Base-by-base conservation (phyloP, 2,113 vertebrate species). In the Neomonachus schauinslandi region DNA sequence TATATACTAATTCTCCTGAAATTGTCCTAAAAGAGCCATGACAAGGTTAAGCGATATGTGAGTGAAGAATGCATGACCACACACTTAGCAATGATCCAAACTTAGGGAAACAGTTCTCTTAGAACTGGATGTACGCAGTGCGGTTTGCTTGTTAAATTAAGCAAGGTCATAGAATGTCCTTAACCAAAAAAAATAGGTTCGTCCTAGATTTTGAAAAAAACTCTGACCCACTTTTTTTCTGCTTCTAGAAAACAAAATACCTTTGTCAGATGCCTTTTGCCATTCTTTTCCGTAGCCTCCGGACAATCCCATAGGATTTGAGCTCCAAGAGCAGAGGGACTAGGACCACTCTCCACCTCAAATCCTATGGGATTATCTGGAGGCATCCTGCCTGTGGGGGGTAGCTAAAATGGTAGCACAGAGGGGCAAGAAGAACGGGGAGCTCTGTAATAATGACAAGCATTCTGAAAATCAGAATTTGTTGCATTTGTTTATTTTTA, bases 201-300 rank as follows among this genome's bases (percentile, higher is more conserved):
- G 81, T 55, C 33, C 72, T 95, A 81, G 74, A 84, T 95, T 76
- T 84, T 36, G 61, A n/a, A 24, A 31, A 67, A 59, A 31, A 8
- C 28, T 89, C 49, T 59, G 67, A 85, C 36, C 57, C 42, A 89
- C 33, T 76, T 81, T 86, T 77, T 77, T 61, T 69, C 10, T 90
- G 74, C 82, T 57, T 94, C n/a, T 74, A 90, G 91, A 83, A 95
- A 87, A 71, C 39, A 91, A 86, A 69, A 36, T 19, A 42, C 4
- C 51, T 63, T 76, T 85, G 77, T 53, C 51, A 76, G 61, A 22
- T 84, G 61, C 4, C 21, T 76, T 65, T 89, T 76, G 18, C 24
- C 46, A 46, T 80, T 53, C 36, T 55, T 86, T 77, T 93, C 81
- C 61, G 36, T 82, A 94, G 61, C 3, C 46, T 92, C 19, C 74